A percentile compares a stretch with the other conserved stretches of the same genome.
Evolutionary conservation across 1,140 invertebrate species (phyloP).

Genomic region (Callitettix versicolor): DNA sequence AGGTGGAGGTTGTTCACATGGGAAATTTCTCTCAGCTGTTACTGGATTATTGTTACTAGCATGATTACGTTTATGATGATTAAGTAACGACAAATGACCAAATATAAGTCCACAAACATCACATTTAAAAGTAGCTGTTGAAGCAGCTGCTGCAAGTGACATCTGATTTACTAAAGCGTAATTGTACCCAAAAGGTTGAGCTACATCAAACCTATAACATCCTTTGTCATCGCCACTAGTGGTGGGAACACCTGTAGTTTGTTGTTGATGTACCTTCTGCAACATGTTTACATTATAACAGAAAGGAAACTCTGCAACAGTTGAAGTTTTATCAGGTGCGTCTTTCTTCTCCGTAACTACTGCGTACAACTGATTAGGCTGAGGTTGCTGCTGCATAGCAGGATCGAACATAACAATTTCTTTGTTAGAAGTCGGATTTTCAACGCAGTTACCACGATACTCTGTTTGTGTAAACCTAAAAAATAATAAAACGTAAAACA

Average conservation of each 20-base stretch:
- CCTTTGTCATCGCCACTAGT: constrained; percentile 39
- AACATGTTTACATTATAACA: constrained; percentile 46
- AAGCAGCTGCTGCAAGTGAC: constrained; percentile 49
- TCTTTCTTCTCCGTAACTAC: constrained; percentile 17
- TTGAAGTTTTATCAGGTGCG: constrained; percentile 26
- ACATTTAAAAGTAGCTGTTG: constrained; percentile 73
- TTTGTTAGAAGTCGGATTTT: constrained; percentile 10
- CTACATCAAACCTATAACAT: constrained; percentile 43
- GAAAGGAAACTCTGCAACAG: constrained; percentile 40
- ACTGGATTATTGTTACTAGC: constrained; percentile 29
- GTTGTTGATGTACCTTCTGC: constrained; percentile 33
- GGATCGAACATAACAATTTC: constrained; percentile 23
- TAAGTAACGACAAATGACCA: constrained; percentile 60
- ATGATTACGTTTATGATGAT: constrained; percentile 72
- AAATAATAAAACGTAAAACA: constrained; percentile 1
- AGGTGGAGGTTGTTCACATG: constrained; percentile 30
- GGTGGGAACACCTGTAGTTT: constrained; percentile 14
- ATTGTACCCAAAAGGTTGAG: constrained; percentile 42
- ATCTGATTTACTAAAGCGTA: constrained; percentile 43
- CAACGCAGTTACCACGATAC: constrained; percentile 28
- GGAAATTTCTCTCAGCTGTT: constrained; percentile 20
- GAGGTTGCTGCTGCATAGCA: constrained; percentile 18
- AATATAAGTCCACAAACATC: constrained; percentile 76
- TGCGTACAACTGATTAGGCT: constrained; percentile 14
- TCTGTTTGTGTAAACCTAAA: constrained; percentile 37